Base-by-base conservation (phyloP, 2,797 vertebrate genomes). In the Saxicola maurus region DNA sequence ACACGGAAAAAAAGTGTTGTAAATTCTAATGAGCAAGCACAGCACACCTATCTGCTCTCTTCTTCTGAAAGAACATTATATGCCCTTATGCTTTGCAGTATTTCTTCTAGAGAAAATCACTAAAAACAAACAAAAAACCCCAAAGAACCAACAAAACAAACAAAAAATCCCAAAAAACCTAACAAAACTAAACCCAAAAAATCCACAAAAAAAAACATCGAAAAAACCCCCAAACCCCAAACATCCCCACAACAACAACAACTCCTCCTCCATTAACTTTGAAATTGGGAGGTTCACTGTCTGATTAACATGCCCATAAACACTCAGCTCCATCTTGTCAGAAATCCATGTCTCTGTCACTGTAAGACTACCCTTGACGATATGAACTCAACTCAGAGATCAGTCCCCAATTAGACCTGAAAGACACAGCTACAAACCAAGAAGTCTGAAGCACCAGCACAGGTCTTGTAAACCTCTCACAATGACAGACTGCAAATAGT, bases 291-390 rank as follows among this genome's bases (percentile, higher is more conserved):
- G 28, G 30, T 62, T 51, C 7, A 4, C 20, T 52, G 61, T 33
- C 43, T 37, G 23, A 76, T 71, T 43, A 76, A 48, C 13, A 31
- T 7, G 28, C 7, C 19, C 21, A 60, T n/a, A n/a, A 30, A 27
- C 35, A 43, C 11, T 17, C 33, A 20, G 20, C 42, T 68, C 40
- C 65, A 66, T 21, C 27, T 61, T 43, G 48, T 40, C 28, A 61
- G 35, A 90, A 89, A 43, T 13, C 8, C 23, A 7, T 0, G 7
- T 48, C 11, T 61, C 71, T 60, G 31, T 31, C 35, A 73, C 27
- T 16, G 6, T 19, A 30, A 64, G 17, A 25, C 21, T 4, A 28
- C 37, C 60, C 40, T 35, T 52, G 18, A 43, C 0, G 0, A 61
- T 11, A 10, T 6, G 25, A 49, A 40, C 64, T 43, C 35, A 49